Evolutionary conservation across 2,888 invertebrate species (phyloP), one percentile per base, ranked within the genome.

Genomic region (Lasioglossum pauxillum): DNA sequence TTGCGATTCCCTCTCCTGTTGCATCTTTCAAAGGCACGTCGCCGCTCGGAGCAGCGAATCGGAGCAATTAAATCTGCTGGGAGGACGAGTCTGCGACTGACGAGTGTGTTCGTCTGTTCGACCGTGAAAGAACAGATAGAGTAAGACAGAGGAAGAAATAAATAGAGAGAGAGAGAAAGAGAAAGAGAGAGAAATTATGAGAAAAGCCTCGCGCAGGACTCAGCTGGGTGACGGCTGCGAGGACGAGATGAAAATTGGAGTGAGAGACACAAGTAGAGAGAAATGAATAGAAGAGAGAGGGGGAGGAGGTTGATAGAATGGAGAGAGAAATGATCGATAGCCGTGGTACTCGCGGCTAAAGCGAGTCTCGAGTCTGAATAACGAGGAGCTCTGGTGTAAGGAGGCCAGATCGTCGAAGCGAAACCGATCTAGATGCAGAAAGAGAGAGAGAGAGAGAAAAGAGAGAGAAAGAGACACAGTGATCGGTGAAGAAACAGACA

Each of bases 331-430:
- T 82, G 90, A 90, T 88, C 79, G 80, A 73, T 82, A 73, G 84
- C 57, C 73, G 79, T 79, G 46, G 57, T 84, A 80, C 86, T 87
- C 78, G 80, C 77, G 82, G 88, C 84, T 83, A 86, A 87, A 85
- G 87, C 76, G 78, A 75, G 72, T 38, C 75, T 27, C 19, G 83
- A 35, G 60, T 5, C 80, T 78, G 69, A 85, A 60, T 77, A 82
- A 86, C 82, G 81, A 84, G 84, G 83, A 77, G 82, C 83, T 73
- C 67, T 23, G 67, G 67, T 38, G 60, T 82, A 90, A 90, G 87
- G 90, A 90, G 90, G 90, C 89, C 89, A 90, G 87, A 89, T 81
- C 87, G 89, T 80, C 88, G 84, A 87, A 90, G 90, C 90, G 90
- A 90, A 87, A 87, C 89, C 87, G 89, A 90, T 88, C 89, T 89